These are phyloP conservation scores for Drosophila punjabiensis DNA, from an alignment of 1,140 invertebrate species.

Conservation along the genomic window DNA sequence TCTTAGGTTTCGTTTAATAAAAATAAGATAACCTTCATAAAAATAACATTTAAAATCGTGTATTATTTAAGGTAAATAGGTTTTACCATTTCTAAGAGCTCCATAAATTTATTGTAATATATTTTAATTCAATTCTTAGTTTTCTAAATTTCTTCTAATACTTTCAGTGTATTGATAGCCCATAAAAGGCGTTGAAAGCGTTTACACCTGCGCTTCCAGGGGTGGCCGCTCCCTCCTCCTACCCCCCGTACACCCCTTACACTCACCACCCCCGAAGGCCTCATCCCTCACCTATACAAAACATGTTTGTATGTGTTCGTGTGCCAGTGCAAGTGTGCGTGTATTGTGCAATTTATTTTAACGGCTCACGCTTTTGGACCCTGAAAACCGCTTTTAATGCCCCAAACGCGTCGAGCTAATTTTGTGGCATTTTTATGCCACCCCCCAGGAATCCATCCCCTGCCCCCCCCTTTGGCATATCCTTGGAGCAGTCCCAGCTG, in stretches of 20 bases:
- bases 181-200: slow-evolving; percentile 77
- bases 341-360: slow-evolving; percentile 80
- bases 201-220: slow-evolving; percentile 64
- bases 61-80: neutral
- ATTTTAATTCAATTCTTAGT: neutral
- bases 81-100: neutral
- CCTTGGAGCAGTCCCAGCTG: slow-evolving; percentile 64
- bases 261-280: neutral
- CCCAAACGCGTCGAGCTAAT: slow-evolving; percentile 79
- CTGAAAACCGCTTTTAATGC: slow-evolving; percentile 74
- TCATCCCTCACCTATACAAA: slow-evolving; percentile 6
- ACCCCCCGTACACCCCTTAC: neutral
- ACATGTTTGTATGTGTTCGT: neutral
- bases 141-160: too few species aligned
- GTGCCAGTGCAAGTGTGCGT: slow-evolving; percentile 44
- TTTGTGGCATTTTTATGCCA: slow-evolving; percentile 78
- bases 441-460: slow-evolving; percentile 6
- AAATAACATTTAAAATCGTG: neutral
- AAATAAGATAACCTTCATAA: too few species aligned
- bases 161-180: slow-evolving; percentile 17
- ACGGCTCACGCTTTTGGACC: slow-evolving; percentile 75
- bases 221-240: slow-evolving; percentile 7
- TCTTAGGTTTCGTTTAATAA: too few species aligned
- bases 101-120: neutral
- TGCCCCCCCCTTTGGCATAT: neutral